phyloP scores from a whole-genome alignment of 2,888 invertebrate genomes.

The Panopea generosa region DNA sequence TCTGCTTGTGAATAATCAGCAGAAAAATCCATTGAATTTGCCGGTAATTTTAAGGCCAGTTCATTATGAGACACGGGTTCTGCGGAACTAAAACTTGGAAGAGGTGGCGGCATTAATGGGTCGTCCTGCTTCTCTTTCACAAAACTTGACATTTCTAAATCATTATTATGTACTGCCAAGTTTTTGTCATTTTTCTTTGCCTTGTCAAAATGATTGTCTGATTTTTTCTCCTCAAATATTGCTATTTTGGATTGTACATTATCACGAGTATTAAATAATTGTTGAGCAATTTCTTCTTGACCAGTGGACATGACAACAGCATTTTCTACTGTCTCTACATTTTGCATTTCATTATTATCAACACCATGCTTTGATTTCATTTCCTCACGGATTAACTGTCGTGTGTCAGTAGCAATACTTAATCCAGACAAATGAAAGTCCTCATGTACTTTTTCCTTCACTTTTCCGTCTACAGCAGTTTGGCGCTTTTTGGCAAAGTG shows the following conservation, averaged over 20 bases:
- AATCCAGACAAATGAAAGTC: neutral
- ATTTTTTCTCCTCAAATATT: constrained; percentile 17
- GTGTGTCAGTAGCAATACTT: constrained; percentile 4
- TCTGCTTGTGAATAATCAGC: constrained; percentile 49
- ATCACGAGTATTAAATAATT: neutral
- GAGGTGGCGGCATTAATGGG: constrained; percentile 26
- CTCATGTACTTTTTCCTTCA: constrained; percentile 4
- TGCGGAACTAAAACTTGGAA: constrained; percentile 45
- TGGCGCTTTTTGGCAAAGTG: constrained; percentile 65
- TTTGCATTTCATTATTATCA: neutral
- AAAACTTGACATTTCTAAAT: neutral
- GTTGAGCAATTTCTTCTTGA: constrained; percentile 9
- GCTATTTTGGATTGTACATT: constrained; percentile 30
- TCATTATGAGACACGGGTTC: constrained; percentile 39
- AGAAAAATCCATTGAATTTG: constrained; percentile 59
- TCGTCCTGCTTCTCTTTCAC: neutral
- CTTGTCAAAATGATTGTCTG: neutral
- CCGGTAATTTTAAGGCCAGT: constrained; percentile 46
- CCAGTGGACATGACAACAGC: neutral
- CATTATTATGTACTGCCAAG: neutral
- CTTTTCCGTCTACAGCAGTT: neutral
- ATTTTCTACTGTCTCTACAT: neutral
- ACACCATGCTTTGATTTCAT: neutral
- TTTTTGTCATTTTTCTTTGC: neutral
- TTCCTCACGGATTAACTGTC: neutral